Evolutionary conservation across 2,888 invertebrate genomes (phyloP).

Genomic region (Rhopalosiphum nymphaeae): DNA sequence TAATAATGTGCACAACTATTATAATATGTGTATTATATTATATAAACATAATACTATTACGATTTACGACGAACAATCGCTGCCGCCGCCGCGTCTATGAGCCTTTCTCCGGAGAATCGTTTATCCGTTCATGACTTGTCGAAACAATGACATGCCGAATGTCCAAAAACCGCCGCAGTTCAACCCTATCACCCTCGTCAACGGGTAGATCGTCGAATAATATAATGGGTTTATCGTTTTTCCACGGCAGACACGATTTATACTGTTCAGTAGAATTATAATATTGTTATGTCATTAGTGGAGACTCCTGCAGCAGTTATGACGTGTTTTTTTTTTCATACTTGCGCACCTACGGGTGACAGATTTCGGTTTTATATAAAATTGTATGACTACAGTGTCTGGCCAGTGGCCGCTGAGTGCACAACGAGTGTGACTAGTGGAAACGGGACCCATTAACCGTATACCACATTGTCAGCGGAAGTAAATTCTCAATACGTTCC

Average conservation of each 20-base stretch:
- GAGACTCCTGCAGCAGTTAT: neutral
- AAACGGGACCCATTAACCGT: neutral
- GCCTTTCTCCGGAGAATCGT: constrained; percentile 17
- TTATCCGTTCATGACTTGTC: neutral
- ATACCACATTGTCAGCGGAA: constrained; percentile 40
- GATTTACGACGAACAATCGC: neutral
- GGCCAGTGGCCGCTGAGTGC: neutral
- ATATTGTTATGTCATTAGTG: neutral
- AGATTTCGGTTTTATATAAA: neutral
- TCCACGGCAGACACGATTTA: neutral
- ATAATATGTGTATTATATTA: neutral
- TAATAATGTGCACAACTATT: neutral
- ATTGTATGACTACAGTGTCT: neutral
- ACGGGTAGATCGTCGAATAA: neutral
- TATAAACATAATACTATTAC: neutral
- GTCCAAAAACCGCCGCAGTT: neutral
- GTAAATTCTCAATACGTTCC: constrained; percentile 18
- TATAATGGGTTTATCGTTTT: neutral
- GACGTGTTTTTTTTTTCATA: neutral
- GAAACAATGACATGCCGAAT: neutral
- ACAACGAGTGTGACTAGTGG: neutral
- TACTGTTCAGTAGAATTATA: neutral
- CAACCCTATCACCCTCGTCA: neutral
- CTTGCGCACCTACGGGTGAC: neutral
- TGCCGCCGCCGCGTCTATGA: neutral